Base-by-base conservation (phyloP, 2,797 vertebrate genomes). In the Champsocephalus esox region DNA sequence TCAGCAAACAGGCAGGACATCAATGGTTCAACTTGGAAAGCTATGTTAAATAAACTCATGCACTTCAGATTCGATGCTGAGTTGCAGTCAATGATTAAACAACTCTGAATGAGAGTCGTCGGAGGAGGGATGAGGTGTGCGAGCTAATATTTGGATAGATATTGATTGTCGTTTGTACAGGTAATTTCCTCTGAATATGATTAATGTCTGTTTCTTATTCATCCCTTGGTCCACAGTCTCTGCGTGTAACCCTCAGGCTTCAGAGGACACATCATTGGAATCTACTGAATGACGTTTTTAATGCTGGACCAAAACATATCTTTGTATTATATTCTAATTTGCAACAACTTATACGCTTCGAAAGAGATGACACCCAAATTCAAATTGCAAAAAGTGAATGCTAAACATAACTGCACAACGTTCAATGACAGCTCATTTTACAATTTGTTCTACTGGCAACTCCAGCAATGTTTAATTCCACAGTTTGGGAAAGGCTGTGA, bases 141-240 rank as follows among this genome's bases (percentile, higher is more conserved):
- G 44, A 66, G 66, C 56, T 59, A 71, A 83, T 87, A 76, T 85
- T 79, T 83, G 66, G 67, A 68, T 38, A 55, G 77, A 56, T 84
- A 91, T 85, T 70, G 83, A 88, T 81, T 71, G 65, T 66, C 64
- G 82, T 81, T 84, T 84, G 84, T 83, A 85, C 80, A 75, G 80
- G 71, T 82, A 50, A 66, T 79, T 88, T 88, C 83, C 77, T 83
- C 80, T 65, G 52, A 83, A 74, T 68, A 81, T 88, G 80, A 87
- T 87, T 87, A 81, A 91, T 44, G 56, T 84, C 59, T 75, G 60
- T 80, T 78, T 68, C 57, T 85, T 58, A 74, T 70, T 80, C 58
- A 17, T 62, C 21, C 28, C 19, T 8, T 11, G 1, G 45, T 48
- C 72, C 56, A 73, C 55, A 58, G 46, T 57, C 43, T 73, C 66